These are phyloP conservation scores for Brachionus asplanchnoidis DNA, from an alignment of 1,140 invertebrate genomes.

Conservation along the genomic window DNA sequence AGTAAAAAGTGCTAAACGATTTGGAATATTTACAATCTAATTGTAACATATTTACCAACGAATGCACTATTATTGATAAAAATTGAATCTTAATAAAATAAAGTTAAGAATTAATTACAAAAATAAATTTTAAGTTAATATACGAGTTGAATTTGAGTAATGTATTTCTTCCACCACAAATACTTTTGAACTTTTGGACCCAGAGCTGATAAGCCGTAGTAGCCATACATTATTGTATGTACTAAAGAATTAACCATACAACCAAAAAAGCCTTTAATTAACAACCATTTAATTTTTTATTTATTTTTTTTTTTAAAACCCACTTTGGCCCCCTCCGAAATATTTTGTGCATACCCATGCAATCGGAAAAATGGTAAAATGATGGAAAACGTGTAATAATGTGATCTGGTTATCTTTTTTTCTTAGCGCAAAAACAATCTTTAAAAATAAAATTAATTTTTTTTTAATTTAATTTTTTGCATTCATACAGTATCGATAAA, in stretches of 20 bases:
- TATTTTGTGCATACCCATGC: conserved; percentile 47
- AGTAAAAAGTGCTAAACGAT: conserved; percentile 18
- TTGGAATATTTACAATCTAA: conserved; percentile 9
- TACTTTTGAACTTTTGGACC: conserved; percentile 54
- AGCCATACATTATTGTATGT: conserved; percentile 73
- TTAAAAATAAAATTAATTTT: not conserved
- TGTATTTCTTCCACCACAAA: conserved; percentile 58
- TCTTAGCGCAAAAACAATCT: conserved; percentile 59
- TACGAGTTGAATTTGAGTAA: conserved; percentile 54
- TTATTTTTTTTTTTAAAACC: not conserved
- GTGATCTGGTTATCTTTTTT: conserved; percentile 72
- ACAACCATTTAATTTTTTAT: not conserved
- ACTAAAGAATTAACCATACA: conserved; percentile 67
- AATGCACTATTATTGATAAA: conserved; percentile 18
- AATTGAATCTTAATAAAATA: not conserved
- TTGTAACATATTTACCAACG: not conserved
- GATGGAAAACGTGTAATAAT: conserved; percentile 69
- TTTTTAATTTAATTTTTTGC: not conserved
- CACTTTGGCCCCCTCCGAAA: conserved; percentile 43
- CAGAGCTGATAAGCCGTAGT: conserved; percentile 66
- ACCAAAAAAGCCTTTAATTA: conserved; percentile 46
- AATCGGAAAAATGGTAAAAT: conserved; percentile 59
- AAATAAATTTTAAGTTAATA: not conserved
- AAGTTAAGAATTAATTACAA: not conserved
- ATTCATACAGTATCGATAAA: conserved; percentile 44